A percentile compares a stretch with the other conserved stretches of the same genome.
Evolutionary conservation across 1,140 invertebrate genomes (phyloP).

Genomic region (Scylla paramamosain): DNA sequence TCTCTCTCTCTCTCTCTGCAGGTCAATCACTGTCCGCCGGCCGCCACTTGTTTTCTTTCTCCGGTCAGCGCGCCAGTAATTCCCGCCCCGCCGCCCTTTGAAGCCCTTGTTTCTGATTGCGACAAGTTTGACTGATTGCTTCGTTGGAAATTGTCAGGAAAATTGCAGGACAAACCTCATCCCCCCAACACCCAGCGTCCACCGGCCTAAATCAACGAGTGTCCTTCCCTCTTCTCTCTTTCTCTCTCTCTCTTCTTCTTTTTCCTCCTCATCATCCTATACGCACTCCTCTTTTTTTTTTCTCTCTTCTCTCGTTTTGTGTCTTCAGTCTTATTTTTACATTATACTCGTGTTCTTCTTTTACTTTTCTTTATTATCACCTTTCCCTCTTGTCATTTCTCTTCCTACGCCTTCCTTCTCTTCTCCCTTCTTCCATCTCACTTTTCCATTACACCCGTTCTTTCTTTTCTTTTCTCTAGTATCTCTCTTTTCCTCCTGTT

Average conservation of each 20-base stretch:
- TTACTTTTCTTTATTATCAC: neutral
- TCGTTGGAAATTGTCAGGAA: constrained; percentile 55
- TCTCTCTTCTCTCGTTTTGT: neutral
- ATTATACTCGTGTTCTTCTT: neutral
- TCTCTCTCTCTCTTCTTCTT: neutral
- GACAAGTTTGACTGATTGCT: constrained; percentile 61
- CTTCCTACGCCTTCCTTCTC: no score
- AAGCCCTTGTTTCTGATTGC: constrained; percentile 47
- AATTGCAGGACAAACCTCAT: constrained; percentile 30
- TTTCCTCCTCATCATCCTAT: neutral
- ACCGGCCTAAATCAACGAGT: no score
- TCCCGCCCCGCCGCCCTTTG: constrained; percentile 30
- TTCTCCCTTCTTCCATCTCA: neutral
- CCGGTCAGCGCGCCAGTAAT: neutral
- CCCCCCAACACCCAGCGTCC: no score
- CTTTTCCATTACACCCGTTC: neutral
- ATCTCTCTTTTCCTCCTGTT: neutral
- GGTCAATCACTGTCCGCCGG: neutral
- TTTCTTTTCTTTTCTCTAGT: neutral
- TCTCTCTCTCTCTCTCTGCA: neutral
- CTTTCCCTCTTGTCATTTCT: neutral
- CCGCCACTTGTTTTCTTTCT: neutral
- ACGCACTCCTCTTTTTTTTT: neutral
- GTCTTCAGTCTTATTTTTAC: neutral
- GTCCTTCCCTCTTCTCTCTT: neutral